A percentile compares a stretch with the other conserved stretches of the same genome.
phyloP scores from a whole-genome alignment of 2,113 vertebrate species.

The Octodon degus region DNA sequence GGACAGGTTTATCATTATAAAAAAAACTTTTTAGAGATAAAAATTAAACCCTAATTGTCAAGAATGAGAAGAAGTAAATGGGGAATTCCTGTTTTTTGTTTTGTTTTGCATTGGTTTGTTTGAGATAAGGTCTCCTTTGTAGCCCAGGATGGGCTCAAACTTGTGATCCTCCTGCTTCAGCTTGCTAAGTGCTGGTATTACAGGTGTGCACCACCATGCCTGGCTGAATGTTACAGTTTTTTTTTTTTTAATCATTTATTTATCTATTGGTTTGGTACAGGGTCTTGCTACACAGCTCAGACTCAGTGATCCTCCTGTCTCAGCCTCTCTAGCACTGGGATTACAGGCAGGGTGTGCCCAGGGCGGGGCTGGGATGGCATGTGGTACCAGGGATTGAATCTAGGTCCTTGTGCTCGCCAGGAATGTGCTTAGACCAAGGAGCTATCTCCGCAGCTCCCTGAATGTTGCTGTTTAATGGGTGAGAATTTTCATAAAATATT shows the following conservation, averaged over 20 bases:
- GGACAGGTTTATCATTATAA: neutral
- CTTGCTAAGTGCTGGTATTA: neutral
- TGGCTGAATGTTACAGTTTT: neutral
- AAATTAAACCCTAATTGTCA: neutral
- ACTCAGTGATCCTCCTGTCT: too few species aligned
- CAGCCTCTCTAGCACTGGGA: too few species aligned
- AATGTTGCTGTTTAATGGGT: neutral
- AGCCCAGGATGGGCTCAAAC: neutral
- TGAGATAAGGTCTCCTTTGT: neutral
- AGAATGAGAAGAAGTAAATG: neutral
- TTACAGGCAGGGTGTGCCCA: too few species aligned
- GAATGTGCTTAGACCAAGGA: too few species aligned
- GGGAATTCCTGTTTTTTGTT: neutral
- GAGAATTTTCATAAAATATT: neutral
- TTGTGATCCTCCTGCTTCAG: neutral
- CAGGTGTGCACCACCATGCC: neutral
- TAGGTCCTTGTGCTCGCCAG: too few species aligned
- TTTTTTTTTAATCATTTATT: too few species aligned
- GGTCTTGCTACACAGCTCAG: too few species aligned
- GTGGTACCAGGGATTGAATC: too few species aligned
- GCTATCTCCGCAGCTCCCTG: neutral
- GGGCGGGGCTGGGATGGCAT: too few species aligned
- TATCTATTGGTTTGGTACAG: too few species aligned
- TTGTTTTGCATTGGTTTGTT: neutral
- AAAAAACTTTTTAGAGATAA: neutral